Base-by-base conservation (phyloP, 2,888 invertebrate genomes). In the Agelastica alni region DNA sequence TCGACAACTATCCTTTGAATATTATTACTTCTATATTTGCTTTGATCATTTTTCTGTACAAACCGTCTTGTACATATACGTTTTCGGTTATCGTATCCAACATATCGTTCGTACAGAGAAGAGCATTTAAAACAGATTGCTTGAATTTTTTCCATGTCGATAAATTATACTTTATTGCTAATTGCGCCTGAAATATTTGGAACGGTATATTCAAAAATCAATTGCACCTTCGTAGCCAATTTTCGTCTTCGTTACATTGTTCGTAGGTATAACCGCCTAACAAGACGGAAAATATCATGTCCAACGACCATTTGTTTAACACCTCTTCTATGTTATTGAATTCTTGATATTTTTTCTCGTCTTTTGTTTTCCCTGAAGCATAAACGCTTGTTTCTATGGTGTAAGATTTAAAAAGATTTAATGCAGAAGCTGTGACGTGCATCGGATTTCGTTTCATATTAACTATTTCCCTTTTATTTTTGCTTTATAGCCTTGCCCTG, bases 1-100 rank as follows among this genome's bases (percentile, higher is more conserved):
- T 96, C 96, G 0, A 87, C 84, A 37, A 92, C 84, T 45, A 95
- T 89, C 69, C 88, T 83, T 47, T 83, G 82, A 2, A 93, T 83
- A 64, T 84, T 83, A 37, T 85, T 81, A n/a, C 79, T 75, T 75
- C 69, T 45, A 92, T 79, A 17, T 84, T 80, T 62, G 85, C 83
- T 2, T 79, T 70, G 16, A 79, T 71, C 67, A 93, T 80, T 69
- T 80, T 81, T 18, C 77, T 75, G 53, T 89, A 75, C 2, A 92
- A 73, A 4, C 89, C 87, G 13, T 75, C 72, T n/a, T 73, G 70
- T 6, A 57, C 53, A 4, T 61, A 63, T 59, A 72, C 72, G 10
- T 69, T 61, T 1, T 51, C 49, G 2, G 75, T 60, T 16, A 77
- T 55, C 68, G 81, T 78, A 14, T 72, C 66, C 0, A 87, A 80